Conservation (phyloP, 2,888 invertebrate species). For the Lithophane socia region DNA sequence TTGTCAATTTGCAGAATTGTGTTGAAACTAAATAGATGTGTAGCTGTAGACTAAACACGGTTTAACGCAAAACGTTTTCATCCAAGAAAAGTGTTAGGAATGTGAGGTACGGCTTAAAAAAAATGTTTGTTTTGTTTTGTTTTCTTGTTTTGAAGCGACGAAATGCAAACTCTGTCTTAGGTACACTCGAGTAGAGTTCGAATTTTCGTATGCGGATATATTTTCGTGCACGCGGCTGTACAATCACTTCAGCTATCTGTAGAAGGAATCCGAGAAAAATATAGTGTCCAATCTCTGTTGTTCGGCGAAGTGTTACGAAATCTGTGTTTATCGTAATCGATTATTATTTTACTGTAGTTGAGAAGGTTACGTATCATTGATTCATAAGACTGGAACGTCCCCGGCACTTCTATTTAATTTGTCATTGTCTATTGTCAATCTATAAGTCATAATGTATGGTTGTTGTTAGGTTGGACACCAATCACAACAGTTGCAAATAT, state of each 20-base stretch:
- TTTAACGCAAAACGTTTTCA: background rate
- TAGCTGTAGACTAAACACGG: background rate
- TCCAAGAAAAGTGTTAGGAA: background rate
- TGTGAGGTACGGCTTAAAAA: background rate
- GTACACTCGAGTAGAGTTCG: background rate
- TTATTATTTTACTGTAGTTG: slow-evolving; percentile 23
- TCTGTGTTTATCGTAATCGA: slow-evolving; percentile 11
- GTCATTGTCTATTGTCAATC: background rate
- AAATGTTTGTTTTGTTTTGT: background rate
- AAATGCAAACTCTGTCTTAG: background rate
- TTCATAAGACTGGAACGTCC: background rate
- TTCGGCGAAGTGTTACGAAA: slow-evolving; percentile 33
- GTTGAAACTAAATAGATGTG: background rate
- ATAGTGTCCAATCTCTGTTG: slow-evolving; percentile 44
- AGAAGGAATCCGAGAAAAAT: slow-evolving; percentile 42
- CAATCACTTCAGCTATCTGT: slow-evolving; percentile 10
- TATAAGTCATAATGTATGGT: background rate
- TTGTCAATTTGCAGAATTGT: background rate
- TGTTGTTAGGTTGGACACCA: background rate
- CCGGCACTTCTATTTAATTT: background rate
- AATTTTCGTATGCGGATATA: background rate
- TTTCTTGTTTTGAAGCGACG: background rate
- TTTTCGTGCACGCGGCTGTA: slow-evolving; percentile 38
- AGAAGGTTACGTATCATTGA: background rate
- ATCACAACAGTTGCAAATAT: background rate